These are phyloP conservation scores for Drosophila tsacasi DNA, from an alignment of 1,140 invertebrate species.

Conservation along the genomic window DNA sequence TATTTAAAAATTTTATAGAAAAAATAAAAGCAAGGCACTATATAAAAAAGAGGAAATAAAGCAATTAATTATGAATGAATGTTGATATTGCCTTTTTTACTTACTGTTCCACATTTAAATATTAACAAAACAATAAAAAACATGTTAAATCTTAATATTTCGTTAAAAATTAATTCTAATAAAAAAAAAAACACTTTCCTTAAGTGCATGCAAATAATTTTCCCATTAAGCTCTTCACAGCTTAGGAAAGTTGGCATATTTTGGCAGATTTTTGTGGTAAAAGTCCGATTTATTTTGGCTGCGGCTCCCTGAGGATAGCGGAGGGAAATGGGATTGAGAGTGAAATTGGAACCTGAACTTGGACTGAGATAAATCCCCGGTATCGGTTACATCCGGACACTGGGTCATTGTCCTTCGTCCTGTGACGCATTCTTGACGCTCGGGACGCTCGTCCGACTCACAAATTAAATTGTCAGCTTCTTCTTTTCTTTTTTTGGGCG, in stretches of 20 bases:
- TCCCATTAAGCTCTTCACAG: slow-evolving; percentile 40
- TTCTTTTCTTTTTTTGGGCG: background rate
- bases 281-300: background rate
- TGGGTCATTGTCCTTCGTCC: slow-evolving; percentile 33
- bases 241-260: background rate
- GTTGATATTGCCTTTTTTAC: too few relatives aligned
- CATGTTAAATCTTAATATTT: background rate
- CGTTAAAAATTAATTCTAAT: background rate
- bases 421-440: slow-evolving; percentile 10
- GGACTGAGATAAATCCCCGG: background rate
- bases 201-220: slow-evolving; percentile 13
- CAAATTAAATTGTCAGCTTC: slow-evolving; percentile 50
- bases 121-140: background rate
- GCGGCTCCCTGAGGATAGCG: background rate
- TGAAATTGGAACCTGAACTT: background rate
- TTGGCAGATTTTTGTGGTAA: slow-evolving; percentile 11
- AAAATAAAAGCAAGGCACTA: too few relatives aligned
- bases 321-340: background rate
- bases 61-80: too few relatives aligned
- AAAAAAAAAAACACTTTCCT: background rate
- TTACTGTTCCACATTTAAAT: background rate
- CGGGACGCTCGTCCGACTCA: background rate
- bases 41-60: too few relatives aligned
- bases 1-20: too few relatives aligned
- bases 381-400: slow-evolving; percentile 30